phyloP scores from a whole-genome alignment of 64 coral and sea anemone species.

The Montipora efflorescens region DNA sequence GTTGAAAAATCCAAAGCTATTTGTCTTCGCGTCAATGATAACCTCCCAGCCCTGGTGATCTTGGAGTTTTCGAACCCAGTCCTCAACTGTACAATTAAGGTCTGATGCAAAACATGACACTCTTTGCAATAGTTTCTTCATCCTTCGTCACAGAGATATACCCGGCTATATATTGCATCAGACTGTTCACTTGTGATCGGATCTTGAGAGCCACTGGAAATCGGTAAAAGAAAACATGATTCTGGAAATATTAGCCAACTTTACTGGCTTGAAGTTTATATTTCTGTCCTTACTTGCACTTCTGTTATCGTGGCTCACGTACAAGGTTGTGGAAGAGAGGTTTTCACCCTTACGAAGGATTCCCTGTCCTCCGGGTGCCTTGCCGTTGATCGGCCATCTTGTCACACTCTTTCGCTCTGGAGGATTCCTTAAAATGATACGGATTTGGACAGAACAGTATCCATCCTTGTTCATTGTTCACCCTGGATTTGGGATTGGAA shows the following conservation, averaged over 20 bases:
- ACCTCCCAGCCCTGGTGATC: too few relatives aligned
- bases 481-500: constrained; percentile 49
- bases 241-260: not conserved
- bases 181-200: not conserved
- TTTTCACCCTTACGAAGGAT: constrained; percentile 61
- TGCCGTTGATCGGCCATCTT: constrained; percentile 63
- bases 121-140: too few relatives aligned
- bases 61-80: too few relatives aligned
- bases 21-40: too few relatives aligned
- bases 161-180: too few relatives aligned
- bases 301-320: constrained; percentile 11
- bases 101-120: too few relatives aligned
- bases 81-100: too few relatives aligned
- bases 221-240: not conserved
- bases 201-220: too few relatives aligned
- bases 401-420: constrained; percentile 2
- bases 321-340: constrained; percentile 56
- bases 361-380: constrained; percentile 40
- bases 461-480: constrained; percentile 27
- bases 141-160: too few relatives aligned
- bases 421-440: not conserved
- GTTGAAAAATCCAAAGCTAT: too few relatives aligned
- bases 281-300: not conserved
- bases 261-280: not conserved
- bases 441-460: constrained; percentile 47